Evolutionary conservation across 2,113 vertebrate genomes (phyloP).

Genomic region (Tragelaphus buxtoni): DNA sequence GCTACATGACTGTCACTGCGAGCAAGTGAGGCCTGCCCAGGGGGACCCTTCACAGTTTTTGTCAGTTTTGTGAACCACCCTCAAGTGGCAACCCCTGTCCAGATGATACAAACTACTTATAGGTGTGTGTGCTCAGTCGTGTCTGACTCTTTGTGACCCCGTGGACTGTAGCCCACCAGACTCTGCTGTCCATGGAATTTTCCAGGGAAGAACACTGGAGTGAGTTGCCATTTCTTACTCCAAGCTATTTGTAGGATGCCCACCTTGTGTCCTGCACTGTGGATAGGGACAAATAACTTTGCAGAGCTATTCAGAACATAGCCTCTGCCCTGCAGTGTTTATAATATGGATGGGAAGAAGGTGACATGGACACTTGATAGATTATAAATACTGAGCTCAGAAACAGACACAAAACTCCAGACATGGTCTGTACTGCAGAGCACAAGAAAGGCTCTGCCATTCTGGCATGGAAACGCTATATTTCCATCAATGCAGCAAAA

Average conservation of each 20-base stretch:
- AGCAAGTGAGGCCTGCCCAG: background rate
- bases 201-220: background rate
- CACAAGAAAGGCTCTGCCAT: rapidly evolving
- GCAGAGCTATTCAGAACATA: background rate
- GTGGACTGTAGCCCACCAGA: rapidly evolving
- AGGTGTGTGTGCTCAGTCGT: background rate
- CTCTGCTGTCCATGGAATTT: background rate
- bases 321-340: background rate
- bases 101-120: rapidly evolving
- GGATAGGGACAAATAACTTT: background rate
- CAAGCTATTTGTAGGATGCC: rapidly evolving
- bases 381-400: background rate
- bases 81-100: background rate
- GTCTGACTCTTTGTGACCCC: background rate
- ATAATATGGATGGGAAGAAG: background rate
- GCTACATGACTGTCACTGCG: background rate
- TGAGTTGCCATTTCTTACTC: background rate
- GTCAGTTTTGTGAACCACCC: background rate
- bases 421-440: background rate
- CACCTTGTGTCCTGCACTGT: too few species aligned
- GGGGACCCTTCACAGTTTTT: background rate
- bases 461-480: background rate
- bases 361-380: background rate
- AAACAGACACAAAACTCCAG: background rate
- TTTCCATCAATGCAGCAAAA: background rate